Base-by-base conservation (phyloP, 2,888 invertebrate genomes). In the Polydesmus complanatus region DNA sequence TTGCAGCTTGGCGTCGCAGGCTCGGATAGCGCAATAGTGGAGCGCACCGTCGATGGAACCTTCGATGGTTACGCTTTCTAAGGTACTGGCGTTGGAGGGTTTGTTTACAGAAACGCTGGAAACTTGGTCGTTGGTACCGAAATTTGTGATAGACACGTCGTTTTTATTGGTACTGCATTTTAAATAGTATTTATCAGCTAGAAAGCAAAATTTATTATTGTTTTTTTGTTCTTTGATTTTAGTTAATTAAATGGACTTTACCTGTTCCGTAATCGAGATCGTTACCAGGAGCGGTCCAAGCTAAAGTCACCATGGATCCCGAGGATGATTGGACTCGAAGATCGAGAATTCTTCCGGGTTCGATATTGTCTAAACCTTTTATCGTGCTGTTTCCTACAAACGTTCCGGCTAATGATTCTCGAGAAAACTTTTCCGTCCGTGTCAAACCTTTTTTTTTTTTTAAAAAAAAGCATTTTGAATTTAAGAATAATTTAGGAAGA, bases 381-480 rank as follows among this genome's bases (percentile, higher is more conserved):
- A 3, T 25, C 5, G 5, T 23, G 3, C 5, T 3, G 5, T 18
- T 56, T 1, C 23, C 56, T 1, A 47, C n/a, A 48, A 56, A 56
- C 19, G 49, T 11, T 25, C 48, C 48, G 18, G 78, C 76, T 1
- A 78, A 75, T 3, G 79, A 68, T 50, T 77, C 72, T 1, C 81
- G 70, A 68, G 78, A 78, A 69, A 81, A 81, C 1, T 78, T 75
- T 11, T 77, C 73, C 3, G 67, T 67, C 22, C 68, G 67, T 22
- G 66, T 64, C 3, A 67, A 67, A 3, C 68, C 65, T 59, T n/a
- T n/a, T n/a, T n/a, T n/a, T n/a, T n/a, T n/a, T n/a, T 37, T 53
- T 53, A 27, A 37, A 37, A 18, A 22, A 14, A 22, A 23, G 21
- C 19, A 55, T 26, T 1, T 21, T 26, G 22, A 55, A 27, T 27